A percentile compares a stretch with the other conserved stretches of the same genome.
These are phyloP conservation scores for Sturmia bella DNA, from an alignment of 2,888 invertebrate genomes.

Conservation along the genomic window DNA sequence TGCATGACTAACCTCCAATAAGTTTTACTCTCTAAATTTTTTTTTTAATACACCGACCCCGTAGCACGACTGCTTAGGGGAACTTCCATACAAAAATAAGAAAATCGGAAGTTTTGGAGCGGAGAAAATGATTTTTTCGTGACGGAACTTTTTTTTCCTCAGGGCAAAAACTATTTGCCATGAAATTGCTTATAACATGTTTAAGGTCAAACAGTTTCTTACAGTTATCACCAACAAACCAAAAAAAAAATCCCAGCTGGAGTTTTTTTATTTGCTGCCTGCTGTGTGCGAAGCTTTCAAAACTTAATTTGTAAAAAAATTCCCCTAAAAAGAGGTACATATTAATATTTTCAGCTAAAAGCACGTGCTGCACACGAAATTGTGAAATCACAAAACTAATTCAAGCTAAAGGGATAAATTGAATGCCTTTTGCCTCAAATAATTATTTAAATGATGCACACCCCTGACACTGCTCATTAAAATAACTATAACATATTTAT, in stretches of 20 bases:
- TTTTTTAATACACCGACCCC: too few species aligned
- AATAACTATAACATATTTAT: slow-evolving; percentile 38
- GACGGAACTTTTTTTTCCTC: too few species aligned
- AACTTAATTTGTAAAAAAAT: neutral
- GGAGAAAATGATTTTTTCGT: too few species aligned
- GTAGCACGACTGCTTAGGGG: too few species aligned
- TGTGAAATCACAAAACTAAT: slow-evolving; percentile 29
- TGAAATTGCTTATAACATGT: too few species aligned
- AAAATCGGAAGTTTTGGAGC: too few species aligned
- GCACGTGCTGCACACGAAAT: slow-evolving; percentile 18
- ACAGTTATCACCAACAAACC: neutral
- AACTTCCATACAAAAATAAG: too few species aligned
- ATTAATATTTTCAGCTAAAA: neutral
- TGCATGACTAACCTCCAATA: too few species aligned
- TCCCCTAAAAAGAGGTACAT: slow-evolving; percentile 31
- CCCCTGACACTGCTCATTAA: neutral
- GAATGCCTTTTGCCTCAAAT: slow-evolving; percentile 3
- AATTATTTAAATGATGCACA: slow-evolving; percentile 2
- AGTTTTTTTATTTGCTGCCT: slow-evolving; percentile 16
- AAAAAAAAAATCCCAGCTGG: slow-evolving; percentile 28
- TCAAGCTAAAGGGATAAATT: slow-evolving; percentile 6
- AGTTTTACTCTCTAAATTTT: too few species aligned
- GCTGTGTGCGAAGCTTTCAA: slow-evolving; percentile 6
- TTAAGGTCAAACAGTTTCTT: neutral
- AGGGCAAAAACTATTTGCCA: too few species aligned